phyloP scores from a whole-genome alignment of 1,140 invertebrate species.

The Drosophila chauvacae region DNA sequence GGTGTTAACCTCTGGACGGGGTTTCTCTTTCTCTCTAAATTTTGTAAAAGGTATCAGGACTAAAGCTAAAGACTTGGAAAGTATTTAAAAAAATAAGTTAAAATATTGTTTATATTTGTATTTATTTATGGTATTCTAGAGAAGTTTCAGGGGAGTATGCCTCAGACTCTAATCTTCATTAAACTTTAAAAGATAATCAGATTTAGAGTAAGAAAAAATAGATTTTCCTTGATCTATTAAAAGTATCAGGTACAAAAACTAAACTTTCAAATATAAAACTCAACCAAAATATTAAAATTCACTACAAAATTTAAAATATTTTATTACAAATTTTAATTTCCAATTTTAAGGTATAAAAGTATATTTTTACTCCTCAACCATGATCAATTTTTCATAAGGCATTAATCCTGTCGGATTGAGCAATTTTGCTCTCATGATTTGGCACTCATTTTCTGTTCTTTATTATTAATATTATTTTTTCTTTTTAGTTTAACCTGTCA shows the following conservation, averaged over 20 bases:
- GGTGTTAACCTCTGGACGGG: slow-evolving; percentile 1
- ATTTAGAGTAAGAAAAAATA: background rate
- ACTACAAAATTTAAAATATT: background rate
- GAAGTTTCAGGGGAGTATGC: background rate
- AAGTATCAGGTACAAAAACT: background rate
- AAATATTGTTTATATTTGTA: background rate
- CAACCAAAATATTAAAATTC: too few species aligned
- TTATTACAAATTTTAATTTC: background rate
- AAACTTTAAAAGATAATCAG: background rate
- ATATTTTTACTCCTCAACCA: background rate
- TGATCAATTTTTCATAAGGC: background rate
- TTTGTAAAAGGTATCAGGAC: background rate
- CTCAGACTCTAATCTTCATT: too few species aligned
- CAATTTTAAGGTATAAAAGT: too few species aligned
- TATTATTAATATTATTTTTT: slow-evolving; percentile 1
- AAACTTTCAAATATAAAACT: background rate
- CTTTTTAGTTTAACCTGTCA: slow-evolving; percentile 26
- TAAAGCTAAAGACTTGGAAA: background rate
- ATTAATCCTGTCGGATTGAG: background rate
- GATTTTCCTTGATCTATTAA: background rate
- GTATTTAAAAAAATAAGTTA: background rate
- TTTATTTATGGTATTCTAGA: background rate
- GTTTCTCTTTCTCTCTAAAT: background rate
- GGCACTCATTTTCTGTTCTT: background rate
- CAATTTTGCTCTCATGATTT: background rate